Evolutionary conservation across 2,113 vertebrate genomes (phyloP), one percentile per base, ranked within the genome.

Genomic region (Anolis sagrei): DNA sequence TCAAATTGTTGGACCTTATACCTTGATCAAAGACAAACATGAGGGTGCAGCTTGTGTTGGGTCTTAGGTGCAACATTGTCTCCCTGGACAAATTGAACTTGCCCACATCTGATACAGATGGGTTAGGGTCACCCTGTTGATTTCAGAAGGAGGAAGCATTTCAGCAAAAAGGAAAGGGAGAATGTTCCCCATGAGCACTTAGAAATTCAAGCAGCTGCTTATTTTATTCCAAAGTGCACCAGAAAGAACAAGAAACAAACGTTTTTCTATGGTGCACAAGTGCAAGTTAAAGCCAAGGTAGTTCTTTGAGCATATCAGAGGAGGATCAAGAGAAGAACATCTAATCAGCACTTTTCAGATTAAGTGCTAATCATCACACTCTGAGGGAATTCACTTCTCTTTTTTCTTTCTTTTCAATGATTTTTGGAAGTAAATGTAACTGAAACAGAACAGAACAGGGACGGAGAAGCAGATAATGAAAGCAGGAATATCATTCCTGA

Each of bases 301-400:
- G 2, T 77, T 83, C 82, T 94, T 75, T 90, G 88, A 92, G 39
- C 64, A 70, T 70, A 77, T 48, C 81, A 89, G 82, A 84, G 76
- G 93, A 51, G 61, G 85, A 88, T 88, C 73, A 92, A 92, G 62
- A 64, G 72, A 86, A 91, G 29, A 94, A 88, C 77, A n/a, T 19
- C 39, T 91, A 93, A 94, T 93, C 92, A 94, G 81, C 58, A 93
- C 54, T 93, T 93, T 91, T 76, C 91, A 89, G 88, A 93, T 92
- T 92, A 94, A 92, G 75, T 88, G 78, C 21, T 93, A 91, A 91
- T 79, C 90, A 83, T 75, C 74, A 83, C 89, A 92, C 91, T 92
- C 83, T 79, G 76, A 89, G 34, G 84, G 88, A 93, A 90, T 70
- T 81, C 51, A 74, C 34, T 72, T 68, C 7, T 68, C 64, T 86